phyloP scores from a whole-genome alignment of 1,140 invertebrate genomes.

The Asobara japonica region DNA sequence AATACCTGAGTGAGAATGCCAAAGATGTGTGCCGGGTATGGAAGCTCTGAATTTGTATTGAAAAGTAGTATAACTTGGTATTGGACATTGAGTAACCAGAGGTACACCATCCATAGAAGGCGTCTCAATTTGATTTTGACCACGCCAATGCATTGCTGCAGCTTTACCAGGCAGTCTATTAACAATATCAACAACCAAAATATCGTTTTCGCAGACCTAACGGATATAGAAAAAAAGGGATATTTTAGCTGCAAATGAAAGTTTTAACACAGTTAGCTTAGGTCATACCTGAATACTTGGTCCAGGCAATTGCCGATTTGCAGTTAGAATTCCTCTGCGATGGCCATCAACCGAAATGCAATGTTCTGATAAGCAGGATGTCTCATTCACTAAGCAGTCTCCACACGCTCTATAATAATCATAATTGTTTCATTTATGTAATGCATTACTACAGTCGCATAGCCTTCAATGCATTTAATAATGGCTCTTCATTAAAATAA shows the following conservation, averaged over 20 bases:
- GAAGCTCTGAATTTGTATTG: constrained; percentile 82
- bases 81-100: constrained; percentile 86
- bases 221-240: constrained; percentile 4
- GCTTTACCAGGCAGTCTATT: constrained; percentile 80
- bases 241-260: constrained; percentile 10
- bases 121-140: constrained; percentile 79
- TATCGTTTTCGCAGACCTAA: constrained; percentile 86
- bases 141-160: constrained; percentile 84
- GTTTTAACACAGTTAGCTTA: background rate
- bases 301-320: constrained; percentile 84
- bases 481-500: no score
- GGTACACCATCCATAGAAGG: constrained; percentile 89
- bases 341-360: constrained; percentile 79
- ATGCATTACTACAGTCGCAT: no score
- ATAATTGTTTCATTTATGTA: no score
- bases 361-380: constrained; percentile 69
- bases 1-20: constrained; percentile 76
- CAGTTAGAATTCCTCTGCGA: constrained; percentile 76
- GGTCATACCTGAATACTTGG: constrained; percentile 77
- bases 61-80: constrained; percentile 82
- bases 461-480: no score
- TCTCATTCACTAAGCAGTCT: constrained; percentile 73
- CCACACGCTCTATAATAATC: constrained; percentile 67
- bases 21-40: constrained; percentile 77
- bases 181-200: constrained; percentile 83